These are phyloP conservation scores for Cheilosia impressa DNA, from an alignment of 2,888 invertebrate genomes.

Conservation along the genomic window DNA sequence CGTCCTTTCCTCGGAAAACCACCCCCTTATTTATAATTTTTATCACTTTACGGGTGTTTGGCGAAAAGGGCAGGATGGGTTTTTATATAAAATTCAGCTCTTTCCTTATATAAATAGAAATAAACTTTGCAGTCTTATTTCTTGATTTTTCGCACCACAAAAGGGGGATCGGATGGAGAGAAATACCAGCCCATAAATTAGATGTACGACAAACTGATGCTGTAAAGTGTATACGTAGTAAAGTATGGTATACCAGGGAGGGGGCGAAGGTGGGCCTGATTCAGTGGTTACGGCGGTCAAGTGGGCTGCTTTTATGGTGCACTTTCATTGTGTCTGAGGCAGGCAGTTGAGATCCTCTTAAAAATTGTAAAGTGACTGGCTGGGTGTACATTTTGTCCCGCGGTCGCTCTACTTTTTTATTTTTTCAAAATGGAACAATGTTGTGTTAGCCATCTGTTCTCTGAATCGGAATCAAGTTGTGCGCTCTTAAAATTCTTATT, in stretches of 20 bases:
- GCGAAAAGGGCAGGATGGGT: slow-evolving; percentile 67
- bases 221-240: slow-evolving; percentile 47
- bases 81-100: slow-evolving; percentile 35
- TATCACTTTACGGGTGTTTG: slow-evolving; percentile 71
- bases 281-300: slow-evolving; percentile 72
- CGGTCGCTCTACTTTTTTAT: slow-evolving; percentile 23
- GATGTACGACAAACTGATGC: slow-evolving; percentile 73
- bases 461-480: slow-evolving; percentile 35
- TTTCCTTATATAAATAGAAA: slow-evolving; percentile 50
- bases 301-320: slow-evolving; percentile 70
- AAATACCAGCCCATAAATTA: slow-evolving; percentile 65
- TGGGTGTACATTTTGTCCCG: slow-evolving; percentile 26
- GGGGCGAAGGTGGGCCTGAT: slow-evolving; percentile 36
- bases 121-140: slow-evolving; percentile 39
- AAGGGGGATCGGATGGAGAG: slow-evolving; percentile 12
- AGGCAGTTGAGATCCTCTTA: slow-evolving; percentile 64
- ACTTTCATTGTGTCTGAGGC: slow-evolving; percentile 66
- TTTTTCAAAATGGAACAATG: slow-evolving; percentile 54
- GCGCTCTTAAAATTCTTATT: slow-evolving; percentile 47
- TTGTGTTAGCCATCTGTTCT: slow-evolving; percentile 69
- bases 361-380: slow-evolving; percentile 61
- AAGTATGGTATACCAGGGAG: slow-evolving; percentile 55
- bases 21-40: slow-evolving; percentile 75
- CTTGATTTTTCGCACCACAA: slow-evolving; percentile 14
- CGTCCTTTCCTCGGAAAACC: slow-evolving; percentile 58